phyloP scores from a whole-genome alignment of 2,113 vertebrate species.

The Lasiurus borealis region DNA sequence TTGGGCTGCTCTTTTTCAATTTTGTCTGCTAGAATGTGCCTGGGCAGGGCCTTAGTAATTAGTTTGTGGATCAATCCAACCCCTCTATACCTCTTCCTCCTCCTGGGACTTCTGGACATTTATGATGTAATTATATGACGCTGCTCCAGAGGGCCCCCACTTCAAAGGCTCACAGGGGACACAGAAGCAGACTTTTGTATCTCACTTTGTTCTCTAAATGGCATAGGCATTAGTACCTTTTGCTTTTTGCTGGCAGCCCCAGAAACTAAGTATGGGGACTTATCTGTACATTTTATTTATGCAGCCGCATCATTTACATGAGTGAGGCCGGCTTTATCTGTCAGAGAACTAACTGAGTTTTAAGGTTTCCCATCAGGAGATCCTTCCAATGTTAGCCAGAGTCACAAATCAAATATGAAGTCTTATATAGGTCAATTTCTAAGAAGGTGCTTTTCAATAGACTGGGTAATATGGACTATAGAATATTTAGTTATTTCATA shows the following conservation, averaged over 20 bases:
- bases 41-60: background rate
- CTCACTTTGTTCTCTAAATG: background rate
- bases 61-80: background rate
- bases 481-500: slow-evolving; percentile 29
- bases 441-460: slow-evolving; percentile 16
- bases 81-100: background rate
- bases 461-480: slow-evolving; percentile 5
- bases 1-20: background rate
- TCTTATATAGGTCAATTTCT: background rate
- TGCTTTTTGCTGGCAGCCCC: background rate
- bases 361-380: background rate
- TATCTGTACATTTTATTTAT: slow-evolving; percentile 45
- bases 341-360: background rate
- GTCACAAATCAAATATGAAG: background rate
- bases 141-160: background rate
- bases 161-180: background rate
- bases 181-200: background rate
- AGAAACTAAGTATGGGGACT: slow-evolving; percentile 10
- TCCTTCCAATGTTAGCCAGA: background rate
- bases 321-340: background rate
- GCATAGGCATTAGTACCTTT: background rate
- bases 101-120: background rate
- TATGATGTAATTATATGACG: background rate
- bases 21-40: background rate
- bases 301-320: background rate